Evolutionary conservation across 2,113 vertebrate species (phyloP).

Genomic region (Hemichromis elongatus): DNA sequence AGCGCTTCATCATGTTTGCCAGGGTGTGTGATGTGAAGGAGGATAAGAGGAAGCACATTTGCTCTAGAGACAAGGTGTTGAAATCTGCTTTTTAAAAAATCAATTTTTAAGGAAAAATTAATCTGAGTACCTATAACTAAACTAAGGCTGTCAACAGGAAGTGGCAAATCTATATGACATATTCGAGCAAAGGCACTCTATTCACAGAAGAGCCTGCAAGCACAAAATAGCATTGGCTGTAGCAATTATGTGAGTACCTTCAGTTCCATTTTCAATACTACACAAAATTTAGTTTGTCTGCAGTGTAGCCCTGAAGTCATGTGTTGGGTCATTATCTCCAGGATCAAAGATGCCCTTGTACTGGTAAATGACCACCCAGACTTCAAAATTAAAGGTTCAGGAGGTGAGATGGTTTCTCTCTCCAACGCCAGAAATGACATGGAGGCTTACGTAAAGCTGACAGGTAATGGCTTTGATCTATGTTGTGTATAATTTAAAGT

Average conservation of each 20-base stretch:
- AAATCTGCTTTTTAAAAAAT: neutral
- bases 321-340: constrained; percentile 29
- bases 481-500: neutral
- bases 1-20: constrained; percentile 79
- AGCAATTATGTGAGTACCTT: constrained; percentile 83
- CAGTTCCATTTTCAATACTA: neutral
- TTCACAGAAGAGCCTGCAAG: constrained; percentile 86
- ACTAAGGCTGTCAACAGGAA: constrained; percentile 68
- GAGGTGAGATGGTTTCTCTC: constrained; percentile 52
- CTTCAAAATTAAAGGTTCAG: constrained; percentile 73
- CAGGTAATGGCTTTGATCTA: constrained; percentile 69
- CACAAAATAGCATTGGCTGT: constrained; percentile 83
- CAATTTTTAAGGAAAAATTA: neutral
- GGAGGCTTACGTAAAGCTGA: constrained; percentile 87
- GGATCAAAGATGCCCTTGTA: constrained; percentile 86
- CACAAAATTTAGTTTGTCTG: neutral
- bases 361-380: constrained; percentile 72
- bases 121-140: neutral
- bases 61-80: constrained; percentile 82
- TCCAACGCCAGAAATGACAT: constrained; percentile 83
- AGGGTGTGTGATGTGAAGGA: constrained; percentile 77
- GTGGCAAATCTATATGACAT: constrained; percentile 84
- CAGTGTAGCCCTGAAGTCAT: rapidly evolving
- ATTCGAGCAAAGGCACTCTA: constrained; percentile 82
- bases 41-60: constrained; percentile 65